Base-by-base conservation (phyloP, 2,797 vertebrate genomes). In the Psittacula derbiana region DNA sequence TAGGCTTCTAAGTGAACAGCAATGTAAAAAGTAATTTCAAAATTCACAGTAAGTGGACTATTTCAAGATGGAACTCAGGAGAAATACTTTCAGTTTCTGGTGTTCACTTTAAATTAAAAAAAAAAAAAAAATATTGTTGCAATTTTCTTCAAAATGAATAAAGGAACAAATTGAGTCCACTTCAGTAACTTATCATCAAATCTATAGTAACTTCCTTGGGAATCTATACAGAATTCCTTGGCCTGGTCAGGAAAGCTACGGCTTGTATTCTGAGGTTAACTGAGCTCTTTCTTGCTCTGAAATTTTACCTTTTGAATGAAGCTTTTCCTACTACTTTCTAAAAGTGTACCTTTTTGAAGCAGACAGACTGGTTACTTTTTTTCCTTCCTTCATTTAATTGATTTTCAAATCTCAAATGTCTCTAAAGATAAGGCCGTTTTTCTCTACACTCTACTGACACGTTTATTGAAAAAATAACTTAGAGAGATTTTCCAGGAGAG, bases 131-230 rank as follows among this genome's bases (percentile, higher is more conserved):
- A 4, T 21, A 84, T 3, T 28, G 9, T 30, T 91, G 47, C 14
- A n/a, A 70, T 49, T 80, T 31, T 28, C 23, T 86, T 90, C 36
- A 41, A 58, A 86, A 19, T 8, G 12, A 83, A 75, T 49, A 88
- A 72, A 84, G 23, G 36, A 79, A 61, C 12, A 49, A 79, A 76
- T 0, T 33, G 13, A 83, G 2, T 17, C 71, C 3, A 10, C 18
- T 24, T 50, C 38, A 64, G 15, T 53, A 93, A 71, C 13, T 76
- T 27, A 61, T 19, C 12, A 61, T 27, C 28, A 84, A 72, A 80
- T 43, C 75, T 60, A 49, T 1, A 72, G 18, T 40, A 86, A 53
- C 0, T 0, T 33, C 31, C 19, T 67, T 41, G 30, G 11, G 17
- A 86, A 17, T 55, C 43, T 36, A 27, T 7, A 69, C 1, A 33